phyloP scores from a whole-genome alignment of 2,888 invertebrate genomes.

The Nyleta sp. region DNA sequence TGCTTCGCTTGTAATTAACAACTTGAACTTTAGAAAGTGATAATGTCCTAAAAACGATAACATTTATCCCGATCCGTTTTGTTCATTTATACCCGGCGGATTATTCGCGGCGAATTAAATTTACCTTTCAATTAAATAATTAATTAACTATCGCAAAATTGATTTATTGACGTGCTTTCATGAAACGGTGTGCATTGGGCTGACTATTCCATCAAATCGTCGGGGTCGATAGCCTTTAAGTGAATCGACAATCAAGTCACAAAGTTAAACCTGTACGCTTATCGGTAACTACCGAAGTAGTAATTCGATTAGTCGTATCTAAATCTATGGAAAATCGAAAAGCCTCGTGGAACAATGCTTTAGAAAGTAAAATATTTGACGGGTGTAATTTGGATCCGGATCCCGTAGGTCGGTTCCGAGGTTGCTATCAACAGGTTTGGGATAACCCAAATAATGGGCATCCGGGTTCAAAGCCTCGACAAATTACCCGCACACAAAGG shows the following conservation, averaged over 20 bases:
- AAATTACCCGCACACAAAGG: slow-evolving; percentile 17
- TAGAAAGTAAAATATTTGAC: slow-evolving; percentile 37
- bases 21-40: slow-evolving; percentile 25
- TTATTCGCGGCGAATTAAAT: no score
- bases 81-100: no score
- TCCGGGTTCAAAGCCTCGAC: slow-evolving; percentile 31
- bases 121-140: not conserved
- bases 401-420: not conserved
- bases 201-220: not conserved
- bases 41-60: slow-evolving; percentile 14
- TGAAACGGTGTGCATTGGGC: no score
- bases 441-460: slow-evolving; percentile 26
- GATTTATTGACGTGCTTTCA: no score
- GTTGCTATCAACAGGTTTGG: slow-evolving; percentile 31
- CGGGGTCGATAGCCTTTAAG: slow-evolving; percentile 9
- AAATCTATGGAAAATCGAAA: slow-evolving; percentile 10
- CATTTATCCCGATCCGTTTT: not conserved
- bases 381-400: slow-evolving; percentile 30
- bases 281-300: slow-evolving; percentile 2
- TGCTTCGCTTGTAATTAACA: slow-evolving; percentile 7
- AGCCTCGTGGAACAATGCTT: slow-evolving; percentile 5
- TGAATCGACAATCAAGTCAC: slow-evolving; percentile 1
- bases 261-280: not conserved
- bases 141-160: no score
- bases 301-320: slow-evolving; percentile 28